Conservation (phyloP, 2,797 vertebrate genomes). For the Chelidonichthys spinosus region DNA sequence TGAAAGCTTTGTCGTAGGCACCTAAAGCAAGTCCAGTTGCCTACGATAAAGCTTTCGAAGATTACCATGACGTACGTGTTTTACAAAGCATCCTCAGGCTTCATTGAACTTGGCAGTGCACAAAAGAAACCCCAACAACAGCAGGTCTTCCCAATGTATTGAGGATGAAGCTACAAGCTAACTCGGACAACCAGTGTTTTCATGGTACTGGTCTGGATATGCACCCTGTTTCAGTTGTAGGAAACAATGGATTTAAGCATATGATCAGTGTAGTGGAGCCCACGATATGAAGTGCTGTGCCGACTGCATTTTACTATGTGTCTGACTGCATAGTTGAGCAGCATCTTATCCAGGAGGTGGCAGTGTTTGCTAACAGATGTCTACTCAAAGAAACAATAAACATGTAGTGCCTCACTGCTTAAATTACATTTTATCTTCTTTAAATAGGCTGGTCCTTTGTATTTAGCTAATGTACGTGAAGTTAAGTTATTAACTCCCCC, state of each 20-base stretch:
- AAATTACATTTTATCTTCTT: not conserved
- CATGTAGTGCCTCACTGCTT: not conserved
- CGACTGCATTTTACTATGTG: not conserved
- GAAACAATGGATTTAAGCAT: not conserved
- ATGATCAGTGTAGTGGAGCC: not conserved
- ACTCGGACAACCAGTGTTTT: not conserved
- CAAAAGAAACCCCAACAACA: no score
- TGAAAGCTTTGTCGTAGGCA: no score
- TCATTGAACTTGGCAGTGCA: no score
- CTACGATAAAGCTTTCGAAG: no score
- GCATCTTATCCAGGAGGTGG: constrained; percentile 5
- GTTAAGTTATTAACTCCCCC: no score
- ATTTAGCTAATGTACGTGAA: not conserved
- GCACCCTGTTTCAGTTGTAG: not conserved
- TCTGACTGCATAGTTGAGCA: not conserved
- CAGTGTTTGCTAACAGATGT: constrained; percentile 1
- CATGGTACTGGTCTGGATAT: not conserved
- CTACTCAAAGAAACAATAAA: not conserved
- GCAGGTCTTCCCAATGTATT: no score
- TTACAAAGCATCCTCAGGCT: not conserved
- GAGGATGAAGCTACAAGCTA: not conserved
- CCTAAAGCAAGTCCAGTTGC: no score
- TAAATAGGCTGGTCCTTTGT: not conserved
- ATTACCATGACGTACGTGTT: not conserved
- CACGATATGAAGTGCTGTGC: not conserved